Conservation (phyloP, 2,113 vertebrate genomes). For the Microcebus murinus region DNA sequence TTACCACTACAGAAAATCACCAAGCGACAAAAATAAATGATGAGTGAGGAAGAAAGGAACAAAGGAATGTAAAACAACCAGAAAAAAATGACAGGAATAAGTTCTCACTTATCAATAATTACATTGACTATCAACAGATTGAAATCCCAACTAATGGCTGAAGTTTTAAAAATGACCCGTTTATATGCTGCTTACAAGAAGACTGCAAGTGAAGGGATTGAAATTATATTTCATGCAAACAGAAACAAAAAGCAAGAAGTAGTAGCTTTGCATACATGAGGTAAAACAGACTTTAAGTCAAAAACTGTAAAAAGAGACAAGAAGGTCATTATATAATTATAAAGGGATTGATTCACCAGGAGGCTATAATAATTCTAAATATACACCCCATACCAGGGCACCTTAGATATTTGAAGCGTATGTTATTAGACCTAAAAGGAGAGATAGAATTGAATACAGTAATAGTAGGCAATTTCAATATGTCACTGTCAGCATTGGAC, state of each 20-base stretch:
- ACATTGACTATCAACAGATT: not conserved
- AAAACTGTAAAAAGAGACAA: not conserved
- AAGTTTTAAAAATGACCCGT: too few relatives aligned
- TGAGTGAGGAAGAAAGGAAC: not conserved
- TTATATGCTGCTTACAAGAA: not conserved
- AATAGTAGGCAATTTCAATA: too few relatives aligned
- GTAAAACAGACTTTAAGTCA: not conserved
- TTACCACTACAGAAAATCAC: not conserved
- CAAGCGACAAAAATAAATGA: not conserved
- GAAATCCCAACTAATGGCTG: not conserved
- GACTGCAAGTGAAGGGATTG: not conserved
- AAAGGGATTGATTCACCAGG: not conserved
- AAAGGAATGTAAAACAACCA: not conserved
- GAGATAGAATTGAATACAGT: too few relatives aligned
- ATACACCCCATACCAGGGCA: not conserved
- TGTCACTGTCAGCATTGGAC: too few relatives aligned
- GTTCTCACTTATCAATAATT: not conserved
- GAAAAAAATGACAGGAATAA: not conserved
- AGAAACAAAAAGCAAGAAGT: not conserved
- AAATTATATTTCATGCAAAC: not conserved
- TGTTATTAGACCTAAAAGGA: too few relatives aligned
- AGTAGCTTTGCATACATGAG: not conserved
- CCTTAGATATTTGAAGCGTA: too few relatives aligned
- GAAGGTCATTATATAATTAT: not conserved
- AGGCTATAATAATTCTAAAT: not conserved